Evolutionary conservation across 2,113 vertebrate genomes (phyloP), one percentile per base, ranked within the genome.

Genomic region (Elephas maximus): DNA sequence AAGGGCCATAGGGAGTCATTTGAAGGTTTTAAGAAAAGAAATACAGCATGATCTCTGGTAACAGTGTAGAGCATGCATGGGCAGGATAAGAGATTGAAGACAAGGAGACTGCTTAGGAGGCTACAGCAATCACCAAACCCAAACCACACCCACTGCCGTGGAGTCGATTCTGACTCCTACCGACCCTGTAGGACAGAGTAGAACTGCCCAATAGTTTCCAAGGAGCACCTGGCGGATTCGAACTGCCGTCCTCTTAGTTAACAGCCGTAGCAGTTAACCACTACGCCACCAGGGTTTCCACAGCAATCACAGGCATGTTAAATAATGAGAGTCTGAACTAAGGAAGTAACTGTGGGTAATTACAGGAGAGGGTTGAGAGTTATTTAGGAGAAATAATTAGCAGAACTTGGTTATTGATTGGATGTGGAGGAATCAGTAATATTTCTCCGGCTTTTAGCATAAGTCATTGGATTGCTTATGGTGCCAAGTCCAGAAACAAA

Each of bases 341-440:
- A 82, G n/a, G 20, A 33, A 48, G 8, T 69, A 90, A 77, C 28
- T 73, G 51, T 60, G 48, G 28, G 37, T 26, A 94, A 92, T 53
- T 41, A 77, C 6, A 33, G 41, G 20, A 95, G 23, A 88, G 8
- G 89, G 2, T 7, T 90, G 45, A 96, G 18, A 69, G 33, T 79
- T 93, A 80, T 41, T 62, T 92, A 83, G 33, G 41, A 94, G 44
- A 94, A 78, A 88, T 67, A 44, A 76, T 84, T n/a, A 88, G 80
- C 44, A 92, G 24, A 82, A 93, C 4, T 74, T 82, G 51, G 26
- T 73, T 76, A 90, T 37, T 74, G 44, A 67, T 28, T 76, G 44
- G 6, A 86, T 86, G 48, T 71, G 9, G 21, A 81, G 17, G 8
- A 91, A 84, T 48, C 0, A 1, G 37, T 67, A 51, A 60, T 79